These are phyloP conservation scores for Hycleus cichorii DNA, from an alignment of 1,140 invertebrate species.

Conservation along the genomic window DNA sequence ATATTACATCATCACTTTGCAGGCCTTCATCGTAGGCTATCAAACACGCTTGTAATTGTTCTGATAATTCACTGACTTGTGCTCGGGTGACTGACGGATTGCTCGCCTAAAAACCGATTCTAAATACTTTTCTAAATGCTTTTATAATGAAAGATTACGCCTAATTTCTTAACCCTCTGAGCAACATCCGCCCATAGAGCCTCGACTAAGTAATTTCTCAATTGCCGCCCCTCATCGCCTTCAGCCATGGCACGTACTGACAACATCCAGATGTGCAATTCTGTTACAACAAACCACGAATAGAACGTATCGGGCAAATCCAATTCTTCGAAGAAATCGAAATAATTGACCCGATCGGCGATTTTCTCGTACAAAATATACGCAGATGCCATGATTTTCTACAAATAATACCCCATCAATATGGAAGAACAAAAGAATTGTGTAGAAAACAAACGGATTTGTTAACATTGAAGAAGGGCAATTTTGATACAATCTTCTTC, in stretches of 20 bases:
- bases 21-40: slow-evolving; percentile 83
- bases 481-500: slow-evolving; percentile 21
- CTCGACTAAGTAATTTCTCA: slow-evolving; percentile 67
- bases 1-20: slow-evolving; percentile 57
- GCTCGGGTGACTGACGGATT: slow-evolving; percentile 49
- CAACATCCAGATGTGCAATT: slow-evolving; percentile 80
- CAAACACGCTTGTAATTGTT: slow-evolving; percentile 76
- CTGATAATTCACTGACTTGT: slow-evolving; percentile 54
- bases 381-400: slow-evolving; percentile 52
- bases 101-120: slow-evolving; percentile 42
- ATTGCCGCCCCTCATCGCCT: slow-evolving; percentile 57
- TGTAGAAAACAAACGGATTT: slow-evolving; percentile 18
- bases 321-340: slow-evolving; percentile 56
- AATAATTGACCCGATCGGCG: slow-evolving; percentile 53
- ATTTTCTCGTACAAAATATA: slow-evolving; percentile 58
- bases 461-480: slow-evolving; percentile 27
- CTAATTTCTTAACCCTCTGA: slow-evolving; percentile 60
- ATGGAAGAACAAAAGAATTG: not conserved
- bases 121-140: not conserved
- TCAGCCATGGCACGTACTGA: slow-evolving; percentile 69
- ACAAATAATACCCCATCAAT: slow-evolving; percentile 25
- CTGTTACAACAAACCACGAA: slow-evolving; percentile 77
- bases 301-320: slow-evolving; percentile 69
- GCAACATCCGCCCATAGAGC: slow-evolving; percentile 77
- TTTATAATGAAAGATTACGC: slow-evolving; percentile 42